These are phyloP conservation scores for Rhinopomastus cyanomelas DNA, from an alignment of 2,113 vertebrate species.

Conservation along the genomic window DNA sequence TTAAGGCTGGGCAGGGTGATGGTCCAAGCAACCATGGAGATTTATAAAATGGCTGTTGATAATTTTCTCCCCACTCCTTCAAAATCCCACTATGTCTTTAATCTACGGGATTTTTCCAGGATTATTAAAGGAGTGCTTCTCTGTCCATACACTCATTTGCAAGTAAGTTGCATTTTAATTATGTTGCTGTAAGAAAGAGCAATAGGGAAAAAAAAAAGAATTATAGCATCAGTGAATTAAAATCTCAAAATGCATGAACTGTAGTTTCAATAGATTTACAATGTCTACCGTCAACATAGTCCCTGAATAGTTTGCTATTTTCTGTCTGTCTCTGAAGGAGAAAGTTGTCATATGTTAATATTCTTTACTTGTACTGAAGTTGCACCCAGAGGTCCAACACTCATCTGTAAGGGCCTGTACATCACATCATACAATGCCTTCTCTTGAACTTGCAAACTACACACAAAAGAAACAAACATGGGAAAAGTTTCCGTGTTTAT, in stretches of 20 bases:
- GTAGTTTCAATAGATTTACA: not conserved
- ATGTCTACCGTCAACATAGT: not conserved
- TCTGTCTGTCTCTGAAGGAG: not conserved
- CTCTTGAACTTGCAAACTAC: not conserved
- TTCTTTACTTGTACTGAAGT: not conserved
- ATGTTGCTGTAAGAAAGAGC: not conserved
- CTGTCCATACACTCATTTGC: conserved; percentile 86
- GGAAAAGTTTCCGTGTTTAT: not conserved
- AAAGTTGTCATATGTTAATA: not conserved
- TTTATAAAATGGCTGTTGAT: conserved; percentile 85
- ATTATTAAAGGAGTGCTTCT: conserved; percentile 89
- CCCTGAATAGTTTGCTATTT: not conserved
- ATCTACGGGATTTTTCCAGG: conserved; percentile 89
- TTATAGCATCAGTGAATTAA: not conserved
- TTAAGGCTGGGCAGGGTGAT: conserved; percentile 84
- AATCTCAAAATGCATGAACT: not conserved
- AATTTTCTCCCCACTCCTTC: conserved; percentile 92
- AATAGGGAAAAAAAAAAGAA: not conserved
- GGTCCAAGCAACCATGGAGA: conserved; percentile 86
- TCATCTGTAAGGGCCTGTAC: not conserved
- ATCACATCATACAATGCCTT: not conserved
- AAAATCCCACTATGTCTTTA: conserved; percentile 95
- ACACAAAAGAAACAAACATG: not conserved
- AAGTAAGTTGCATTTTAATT: conserved; percentile 73
- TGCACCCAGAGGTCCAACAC: not conserved